phyloP scores from a whole-genome alignment of 2,113 vertebrate species.

The Oreotrochilus melanogaster region DNA sequence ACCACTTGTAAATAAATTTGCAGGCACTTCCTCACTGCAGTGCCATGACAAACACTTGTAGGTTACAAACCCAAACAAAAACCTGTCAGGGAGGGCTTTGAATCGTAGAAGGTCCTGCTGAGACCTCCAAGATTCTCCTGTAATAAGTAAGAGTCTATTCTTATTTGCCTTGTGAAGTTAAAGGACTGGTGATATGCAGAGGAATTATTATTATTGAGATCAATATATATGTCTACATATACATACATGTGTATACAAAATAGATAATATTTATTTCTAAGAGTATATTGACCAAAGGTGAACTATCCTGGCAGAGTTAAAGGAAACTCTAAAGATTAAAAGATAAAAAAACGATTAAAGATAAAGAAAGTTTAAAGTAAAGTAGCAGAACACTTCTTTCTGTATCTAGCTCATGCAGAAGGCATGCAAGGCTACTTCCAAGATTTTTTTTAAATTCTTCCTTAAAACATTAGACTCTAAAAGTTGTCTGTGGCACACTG shows the following conservation, averaged over 20 bases:
- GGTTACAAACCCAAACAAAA: background rate
- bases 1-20: background rate
- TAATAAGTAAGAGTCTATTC: background rate
- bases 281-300: background rate
- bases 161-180: background rate
- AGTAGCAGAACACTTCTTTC: background rate
- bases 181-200: background rate
- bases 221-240: too few relatives aligned
- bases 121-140: background rate
- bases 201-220: background rate
- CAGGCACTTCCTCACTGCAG: background rate
- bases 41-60: background rate
- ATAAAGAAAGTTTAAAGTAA: background rate
- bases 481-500: background rate
- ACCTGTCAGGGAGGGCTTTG: background rate
- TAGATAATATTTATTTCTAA: background rate
- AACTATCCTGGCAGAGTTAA: background rate
- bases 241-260: background rate
- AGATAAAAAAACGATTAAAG: background rate
- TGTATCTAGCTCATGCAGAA: constrained; percentile 39
- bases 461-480: background rate
- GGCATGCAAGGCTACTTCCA: constrained; percentile 17
- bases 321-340: background rate
- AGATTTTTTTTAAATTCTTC: background rate
- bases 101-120: background rate